Base-by-base conservation (phyloP, 2,888 invertebrate genomes). In the Dasysyrphus tricinctus region DNA sequence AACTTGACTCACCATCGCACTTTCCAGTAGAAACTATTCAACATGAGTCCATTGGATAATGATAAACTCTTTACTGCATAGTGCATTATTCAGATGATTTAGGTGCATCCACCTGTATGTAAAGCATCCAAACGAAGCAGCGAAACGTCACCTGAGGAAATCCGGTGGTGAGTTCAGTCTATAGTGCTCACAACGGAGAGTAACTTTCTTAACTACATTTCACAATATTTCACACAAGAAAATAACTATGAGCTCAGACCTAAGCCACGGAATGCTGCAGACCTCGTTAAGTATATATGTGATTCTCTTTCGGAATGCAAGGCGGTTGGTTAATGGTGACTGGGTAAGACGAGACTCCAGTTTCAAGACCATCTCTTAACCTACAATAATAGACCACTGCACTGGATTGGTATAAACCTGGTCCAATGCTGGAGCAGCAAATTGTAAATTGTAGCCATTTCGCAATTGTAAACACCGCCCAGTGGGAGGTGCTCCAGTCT, bases 401-500 rank as follows among this genome's bases (percentile, higher is more conserved):
- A 16, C 51, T 56, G 57, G 72, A 78, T 79, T 74, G 72, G 56
- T 63, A 63, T 32, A 63, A 34, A 77, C 54, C 34, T 81, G 85
- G 73, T 78, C 81, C 85, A 85, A 81, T 81, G 81, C 81, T 78
- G 42, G 4, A 63, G 16, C 61, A 42, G 75, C 56, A 37, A 82
- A 78, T 61, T 42, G 82, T 80, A 61, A 81, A 59, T 85, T 63
- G 77, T 51, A 56, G 77, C 42, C 83, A 70, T 76, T 49, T 59
- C 57, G 77, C 63, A 73, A 81, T 39, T 77, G 47, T 9, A 56
- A 75, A 61, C 79, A 12, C 83, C 82, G 72, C 79, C 87, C 83
- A 80, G 87, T 87, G 79, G 87, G 87, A 87, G 87, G 83, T 83
- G 75, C 82, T 39, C 39, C 7, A 44, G 49, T 51, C 11, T 54